Base-by-base conservation (phyloP, 1,140 invertebrate species). In the Bombus turneri region DNA sequence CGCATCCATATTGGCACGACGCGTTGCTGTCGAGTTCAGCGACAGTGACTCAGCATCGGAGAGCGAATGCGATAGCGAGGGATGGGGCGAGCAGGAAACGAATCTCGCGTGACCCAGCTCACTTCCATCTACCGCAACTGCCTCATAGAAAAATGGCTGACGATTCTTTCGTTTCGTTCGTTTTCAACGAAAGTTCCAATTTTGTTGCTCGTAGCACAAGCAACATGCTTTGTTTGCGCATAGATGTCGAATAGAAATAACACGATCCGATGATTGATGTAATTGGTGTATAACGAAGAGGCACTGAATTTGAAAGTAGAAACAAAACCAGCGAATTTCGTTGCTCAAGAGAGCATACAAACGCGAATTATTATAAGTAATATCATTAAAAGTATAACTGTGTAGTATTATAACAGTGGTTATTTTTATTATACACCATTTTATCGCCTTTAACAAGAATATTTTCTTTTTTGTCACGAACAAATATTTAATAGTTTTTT, bases 21-120 rank as follows among this genome's bases (percentile, higher is more conserved):
- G 99, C 47, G 98, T 99, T 59, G 98, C 98, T 39, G 98, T 99
- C 83, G 98, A 99, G 95, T 97, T 99, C 90, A 98, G 98, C 86
- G 98, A 99, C 94, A 98, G 98, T 39, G 98, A 98, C 91, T 98
- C 98, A n/a, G 98, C 97, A 10, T 96, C 97, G 18, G 97, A 97
- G 78, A 96, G 96, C 81, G 97, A 97, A 86, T 96, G 96, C 91
- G 97, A 97, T 91, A 97, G 96, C 90, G 97, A 97, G 80, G 96
- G 96, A 34, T 97, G 97, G 97, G 96, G 96, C 47, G 97, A 97
- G 85, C 96, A 96, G 68, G 96, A 96, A 86, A 96, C 95, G 41
- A 96, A 94, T 87, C 94, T 93, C 80, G 96, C 96, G 96, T 96
- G 96, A 96, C 96, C 94, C 87, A 88, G 82, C 85, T 91, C 92